phyloP scores from a whole-genome alignment of 2,888 invertebrate species.

The Melanchra persicariae region DNA sequence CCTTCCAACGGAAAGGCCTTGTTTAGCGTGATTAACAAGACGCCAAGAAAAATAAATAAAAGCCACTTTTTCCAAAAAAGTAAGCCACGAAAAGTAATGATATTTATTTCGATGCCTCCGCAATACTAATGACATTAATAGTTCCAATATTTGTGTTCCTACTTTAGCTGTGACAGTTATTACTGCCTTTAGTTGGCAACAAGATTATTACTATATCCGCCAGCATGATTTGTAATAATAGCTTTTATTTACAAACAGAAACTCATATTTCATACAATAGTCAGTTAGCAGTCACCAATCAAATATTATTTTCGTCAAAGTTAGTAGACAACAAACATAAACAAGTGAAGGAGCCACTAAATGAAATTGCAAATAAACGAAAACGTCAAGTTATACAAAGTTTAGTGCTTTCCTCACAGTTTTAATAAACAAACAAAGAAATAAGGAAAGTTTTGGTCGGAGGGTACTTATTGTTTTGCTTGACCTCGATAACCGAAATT shows the following conservation, averaged over 20 bases:
- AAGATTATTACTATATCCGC: constrained; percentile 51
- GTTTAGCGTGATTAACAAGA: not conserved
- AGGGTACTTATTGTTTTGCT: constrained; percentile 74
- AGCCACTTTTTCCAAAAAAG: not conserved
- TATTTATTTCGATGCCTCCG: constrained; percentile 33
- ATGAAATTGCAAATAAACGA: constrained; percentile 85
- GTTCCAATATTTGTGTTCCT: constrained; percentile 54
- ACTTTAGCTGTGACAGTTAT: constrained; percentile 57
- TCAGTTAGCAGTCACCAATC: constrained; percentile 60
- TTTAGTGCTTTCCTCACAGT: constrained; percentile 80
- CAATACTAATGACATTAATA: constrained; percentile 45
- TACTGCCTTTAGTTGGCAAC: constrained; percentile 48
- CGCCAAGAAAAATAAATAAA: constrained; percentile 8
- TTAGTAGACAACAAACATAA: constrained; percentile 76
- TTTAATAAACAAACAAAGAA: constrained; percentile 85
- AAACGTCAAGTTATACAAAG: constrained; percentile 80
- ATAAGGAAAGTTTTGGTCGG: constrained; percentile 79
- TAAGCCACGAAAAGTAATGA: constrained; percentile 31
- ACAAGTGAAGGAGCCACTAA: constrained; percentile 80
- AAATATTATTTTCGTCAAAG: constrained; percentile 67
- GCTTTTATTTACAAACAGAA: constrained; percentile 45
- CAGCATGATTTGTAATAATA: constrained; percentile 58
- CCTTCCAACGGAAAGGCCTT: no score
- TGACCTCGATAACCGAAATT: constrained; percentile 76
- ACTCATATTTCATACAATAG: constrained; percentile 47